These are phyloP conservation scores for Catamblyrhynchus diadema DNA, from an alignment of 2,797 vertebrate species.

Conservation along the genomic window DNA sequence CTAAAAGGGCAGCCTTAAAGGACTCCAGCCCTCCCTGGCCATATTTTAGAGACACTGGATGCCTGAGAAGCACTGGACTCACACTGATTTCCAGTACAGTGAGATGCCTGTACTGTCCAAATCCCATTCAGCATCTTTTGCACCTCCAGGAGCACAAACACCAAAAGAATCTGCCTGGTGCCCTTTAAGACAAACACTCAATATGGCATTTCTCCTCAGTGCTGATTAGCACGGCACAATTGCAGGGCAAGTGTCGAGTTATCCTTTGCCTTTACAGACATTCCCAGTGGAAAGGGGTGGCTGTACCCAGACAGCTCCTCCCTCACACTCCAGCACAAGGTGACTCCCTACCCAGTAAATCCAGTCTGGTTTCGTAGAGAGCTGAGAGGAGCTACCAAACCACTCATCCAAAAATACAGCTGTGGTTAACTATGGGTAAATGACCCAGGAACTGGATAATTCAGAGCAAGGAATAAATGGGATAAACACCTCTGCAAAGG, in stretches of 20 bases:
- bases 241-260: fast-evolving
- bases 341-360: not conserved
- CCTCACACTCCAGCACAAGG: not conserved
- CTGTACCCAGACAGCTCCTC: not conserved
- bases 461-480: not conserved
- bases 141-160: not conserved
- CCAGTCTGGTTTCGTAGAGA: not conserved
- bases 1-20: slow-evolving; percentile 11
- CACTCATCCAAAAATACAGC: not conserved
- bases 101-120: not conserved
- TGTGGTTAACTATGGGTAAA: not conserved
- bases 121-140: not conserved
- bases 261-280: not conserved
- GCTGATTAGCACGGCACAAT: not conserved
- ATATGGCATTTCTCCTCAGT: not conserved
- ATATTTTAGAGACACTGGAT: not conserved
- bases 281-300: not conserved
- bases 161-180: not conserved
- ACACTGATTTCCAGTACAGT: not conserved
- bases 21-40: not conserved
- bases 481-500: not conserved
- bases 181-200: not conserved
- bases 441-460: not conserved
- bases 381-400: not conserved
- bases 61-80: not conserved